These are phyloP conservation scores for Opisthograptis luteolata DNA, from an alignment of 2,888 invertebrate genomes.

Conservation along the genomic window DNA sequence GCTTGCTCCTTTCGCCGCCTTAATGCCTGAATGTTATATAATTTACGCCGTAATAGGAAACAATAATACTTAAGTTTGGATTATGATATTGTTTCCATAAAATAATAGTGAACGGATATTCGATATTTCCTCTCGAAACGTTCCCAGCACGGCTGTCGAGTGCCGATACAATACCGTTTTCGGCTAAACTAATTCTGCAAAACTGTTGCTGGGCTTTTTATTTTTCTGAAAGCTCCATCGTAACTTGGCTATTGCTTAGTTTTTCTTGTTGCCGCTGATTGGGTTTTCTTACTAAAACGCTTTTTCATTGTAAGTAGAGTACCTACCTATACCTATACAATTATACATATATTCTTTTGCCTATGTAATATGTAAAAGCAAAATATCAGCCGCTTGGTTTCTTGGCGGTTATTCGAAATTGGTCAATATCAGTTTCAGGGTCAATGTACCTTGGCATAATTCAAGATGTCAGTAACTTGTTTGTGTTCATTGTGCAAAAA, in stretches of 20 bases:
- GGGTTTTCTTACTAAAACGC: neutral
- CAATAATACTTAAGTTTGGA: constrained; percentile 24
- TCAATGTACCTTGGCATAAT: no score
- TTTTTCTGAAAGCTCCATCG: neutral
- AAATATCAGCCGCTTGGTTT: no score
- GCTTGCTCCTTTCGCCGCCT: constrained; percentile 21
- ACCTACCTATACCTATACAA: no score
- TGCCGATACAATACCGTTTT: constrained; percentile 1
- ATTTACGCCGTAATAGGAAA: constrained; percentile 23
- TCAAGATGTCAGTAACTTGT: no score
- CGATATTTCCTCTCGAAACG: constrained; percentile 12
- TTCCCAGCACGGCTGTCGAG: neutral
- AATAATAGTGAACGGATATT: constrained; percentile 13
- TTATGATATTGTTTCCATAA: constrained; percentile 20
- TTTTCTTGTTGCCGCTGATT: neutral
- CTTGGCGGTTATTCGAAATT: no score
- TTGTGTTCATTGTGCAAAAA: no score
- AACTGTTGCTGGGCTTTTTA: neutral
- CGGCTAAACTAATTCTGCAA: neutral
- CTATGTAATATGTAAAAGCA: no score
- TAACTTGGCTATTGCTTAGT: neutral
- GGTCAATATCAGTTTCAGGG: no score
- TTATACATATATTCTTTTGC: no score
- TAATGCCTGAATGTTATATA: constrained; percentile 19
- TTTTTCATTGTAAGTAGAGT: no score